phyloP scores from a whole-genome alignment of 2,113 vertebrate species.

The Galbula dea region DNA sequence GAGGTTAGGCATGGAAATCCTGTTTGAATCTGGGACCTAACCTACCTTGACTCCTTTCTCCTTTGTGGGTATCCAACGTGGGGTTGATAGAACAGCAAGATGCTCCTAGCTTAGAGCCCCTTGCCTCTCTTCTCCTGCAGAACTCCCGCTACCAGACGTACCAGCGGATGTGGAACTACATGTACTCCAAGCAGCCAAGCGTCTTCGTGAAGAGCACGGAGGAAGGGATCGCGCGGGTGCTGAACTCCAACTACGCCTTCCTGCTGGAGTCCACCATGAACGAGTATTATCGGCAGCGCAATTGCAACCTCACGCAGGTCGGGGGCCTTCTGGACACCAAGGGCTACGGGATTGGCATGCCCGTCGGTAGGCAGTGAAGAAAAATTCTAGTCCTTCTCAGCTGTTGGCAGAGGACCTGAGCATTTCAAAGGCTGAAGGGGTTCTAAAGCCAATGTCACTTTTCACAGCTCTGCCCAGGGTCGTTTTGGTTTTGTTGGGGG shows the following conservation, averaged over 20 bases:
- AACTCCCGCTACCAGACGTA: conserved; percentile 99
- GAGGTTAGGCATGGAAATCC: neutral
- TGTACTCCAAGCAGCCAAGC: conserved; percentile 97
- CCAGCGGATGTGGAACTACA: conserved; percentile 99
- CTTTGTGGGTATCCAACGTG: rapidly evolving
- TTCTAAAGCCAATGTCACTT: conserved; percentile 21
- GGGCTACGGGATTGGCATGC: conserved; percentile 99
- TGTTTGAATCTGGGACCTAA: neutral
- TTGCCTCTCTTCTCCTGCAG: conserved; percentile 64
- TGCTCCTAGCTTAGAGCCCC: neutral
- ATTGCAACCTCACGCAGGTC: conserved; percentile 99
- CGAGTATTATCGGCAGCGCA: conserved; percentile 95
- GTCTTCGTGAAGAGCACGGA: conserved; percentile 99
- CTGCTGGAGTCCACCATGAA: conserved; percentile 99
- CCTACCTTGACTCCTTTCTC: too few relatives aligned
- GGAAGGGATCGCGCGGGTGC: conserved; percentile 93
- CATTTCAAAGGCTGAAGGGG: conserved; percentile 43
- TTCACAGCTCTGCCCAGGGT: conserved; percentile 28
- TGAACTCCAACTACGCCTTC: conserved; percentile 98
- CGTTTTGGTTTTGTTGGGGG: neutral
- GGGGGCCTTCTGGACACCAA: conserved; percentile 98
- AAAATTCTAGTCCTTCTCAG: conserved; percentile 68
- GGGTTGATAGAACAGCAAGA: neutral
- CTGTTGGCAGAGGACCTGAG: conserved; percentile 61
- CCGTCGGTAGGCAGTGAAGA: conserved; percentile 85